phyloP scores from a whole-genome alignment of 2,888 invertebrate species.

The Drosophila hamatofila region DNA sequence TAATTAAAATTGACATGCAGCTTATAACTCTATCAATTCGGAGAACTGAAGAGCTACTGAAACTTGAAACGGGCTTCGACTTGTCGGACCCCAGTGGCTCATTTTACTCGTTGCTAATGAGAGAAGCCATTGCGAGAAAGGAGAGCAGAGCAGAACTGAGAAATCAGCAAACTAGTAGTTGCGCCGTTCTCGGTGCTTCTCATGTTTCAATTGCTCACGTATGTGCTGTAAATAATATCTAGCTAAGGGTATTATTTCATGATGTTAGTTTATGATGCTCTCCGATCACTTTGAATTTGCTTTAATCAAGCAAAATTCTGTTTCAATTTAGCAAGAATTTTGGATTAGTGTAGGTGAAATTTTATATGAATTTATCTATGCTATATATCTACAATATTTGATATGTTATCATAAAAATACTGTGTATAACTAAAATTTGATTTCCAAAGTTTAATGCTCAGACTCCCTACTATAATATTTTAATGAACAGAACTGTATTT shows the following conservation, averaged over 20 bases:
- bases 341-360: no score
- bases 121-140: background rate
- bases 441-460: no score
- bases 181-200: background rate
- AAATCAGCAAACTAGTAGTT: background rate
- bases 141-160: background rate
- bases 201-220: background rate
- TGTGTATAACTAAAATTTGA: no score
- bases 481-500: no score
- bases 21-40: slow-evolving; percentile 24
- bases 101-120: background rate
- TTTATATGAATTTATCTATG: no score
- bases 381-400: no score
- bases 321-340: no score
- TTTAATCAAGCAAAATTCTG: background rate
- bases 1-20: slow-evolving; percentile 49
- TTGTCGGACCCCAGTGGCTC: background rate
- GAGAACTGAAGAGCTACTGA: background rate
- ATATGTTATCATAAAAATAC: no score
- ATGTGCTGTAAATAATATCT: background rate
- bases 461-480: no score
- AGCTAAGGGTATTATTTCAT: background rate
- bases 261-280: background rate
- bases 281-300: background rate
- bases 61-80: background rate